These are phyloP conservation scores for Cremastinae sp. DNA, from an alignment of 2,888 invertebrate genomes.

Conservation along the genomic window DNA sequence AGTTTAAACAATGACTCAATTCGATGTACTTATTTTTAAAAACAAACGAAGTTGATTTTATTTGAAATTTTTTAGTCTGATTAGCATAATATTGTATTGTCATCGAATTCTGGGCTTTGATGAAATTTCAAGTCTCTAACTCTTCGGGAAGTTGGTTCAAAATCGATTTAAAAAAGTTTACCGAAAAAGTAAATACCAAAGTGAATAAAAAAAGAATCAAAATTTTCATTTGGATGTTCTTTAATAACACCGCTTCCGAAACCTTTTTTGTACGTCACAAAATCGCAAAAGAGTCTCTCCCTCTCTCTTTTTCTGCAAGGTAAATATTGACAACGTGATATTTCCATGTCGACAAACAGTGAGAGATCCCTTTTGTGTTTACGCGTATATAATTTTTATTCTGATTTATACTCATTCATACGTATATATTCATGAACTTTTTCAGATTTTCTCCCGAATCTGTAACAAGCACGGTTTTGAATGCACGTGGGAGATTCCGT, in stretches of 20 bases:
- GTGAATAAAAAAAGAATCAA: constrained; percentile 10
- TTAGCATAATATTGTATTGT: too few relatives aligned
- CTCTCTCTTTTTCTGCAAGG: constrained; percentile 1
- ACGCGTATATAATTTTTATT: constrained; percentile 8
- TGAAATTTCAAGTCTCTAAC: too few relatives aligned
- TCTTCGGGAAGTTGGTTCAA: too few relatives aligned
- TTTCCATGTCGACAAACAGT: constrained; percentile 40
- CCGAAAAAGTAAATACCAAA: too few relatives aligned
- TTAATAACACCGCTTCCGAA: neutral
- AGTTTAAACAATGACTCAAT: too few relatives aligned
- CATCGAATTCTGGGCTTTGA: too few relatives aligned
- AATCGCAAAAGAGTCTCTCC: constrained; percentile 19
- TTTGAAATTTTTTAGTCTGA: too few relatives aligned
- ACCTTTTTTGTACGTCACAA: constrained; percentile 8
- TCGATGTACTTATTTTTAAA: too few relatives aligned
- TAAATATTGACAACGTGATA: constrained; percentile 44
- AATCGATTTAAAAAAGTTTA: too few relatives aligned
- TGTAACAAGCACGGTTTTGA: constrained; percentile 1
- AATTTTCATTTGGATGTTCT: neutral
- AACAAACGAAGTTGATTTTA: too few relatives aligned
- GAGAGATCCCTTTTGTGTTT: constrained; percentile 9
- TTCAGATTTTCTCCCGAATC: constrained; percentile 9
- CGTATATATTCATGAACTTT: constrained; percentile 34
- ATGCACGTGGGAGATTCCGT: neutral
- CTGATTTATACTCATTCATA: constrained; percentile 8